Conservation (phyloP, 2,888 invertebrate species). For the Hyposoter dolosus region DNA sequence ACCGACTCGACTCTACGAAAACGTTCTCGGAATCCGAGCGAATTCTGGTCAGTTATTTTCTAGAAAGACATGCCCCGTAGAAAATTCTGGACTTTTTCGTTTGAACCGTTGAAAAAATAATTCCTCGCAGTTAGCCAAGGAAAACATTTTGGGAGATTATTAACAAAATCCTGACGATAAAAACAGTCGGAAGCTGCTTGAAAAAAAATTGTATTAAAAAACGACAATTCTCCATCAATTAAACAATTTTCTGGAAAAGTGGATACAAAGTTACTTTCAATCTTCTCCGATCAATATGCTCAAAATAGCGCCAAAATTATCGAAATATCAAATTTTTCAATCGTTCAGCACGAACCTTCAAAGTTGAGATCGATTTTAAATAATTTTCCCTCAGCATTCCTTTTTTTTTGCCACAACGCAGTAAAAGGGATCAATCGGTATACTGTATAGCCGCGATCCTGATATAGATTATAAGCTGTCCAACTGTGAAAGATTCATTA, state of each 20-base stretch:
- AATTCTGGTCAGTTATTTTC: neutral
- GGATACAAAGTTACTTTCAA: neutral
- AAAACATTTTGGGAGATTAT: too few species aligned
- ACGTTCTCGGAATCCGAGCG: neutral
- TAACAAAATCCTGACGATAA: too few species aligned
- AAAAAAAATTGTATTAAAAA: neutral
- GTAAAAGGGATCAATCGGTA: neutral
- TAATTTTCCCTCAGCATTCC: neutral
- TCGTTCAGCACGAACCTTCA: too few species aligned
- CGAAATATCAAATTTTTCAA: too few species aligned
- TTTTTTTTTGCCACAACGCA: neutral
- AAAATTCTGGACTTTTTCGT: neutral
- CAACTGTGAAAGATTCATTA: neutral
- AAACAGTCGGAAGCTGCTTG: too few species aligned
- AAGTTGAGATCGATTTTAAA: neutral
- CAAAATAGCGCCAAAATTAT: too few species aligned
- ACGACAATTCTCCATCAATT: neutral
- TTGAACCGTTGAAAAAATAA: too few species aligned
- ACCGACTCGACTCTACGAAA: neutral
- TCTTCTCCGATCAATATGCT: too few species aligned
- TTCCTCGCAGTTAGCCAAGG: too few species aligned
- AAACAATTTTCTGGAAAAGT: neutral
- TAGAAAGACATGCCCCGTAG: neutral
- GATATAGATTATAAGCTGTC: neutral
- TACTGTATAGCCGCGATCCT: neutral